A percentile compares a stretch with the other conserved stretches of the same genome.
Conservation (phyloP, 2,797 vertebrate genomes). For the Dendrocincla fuliginosa region DNA sequence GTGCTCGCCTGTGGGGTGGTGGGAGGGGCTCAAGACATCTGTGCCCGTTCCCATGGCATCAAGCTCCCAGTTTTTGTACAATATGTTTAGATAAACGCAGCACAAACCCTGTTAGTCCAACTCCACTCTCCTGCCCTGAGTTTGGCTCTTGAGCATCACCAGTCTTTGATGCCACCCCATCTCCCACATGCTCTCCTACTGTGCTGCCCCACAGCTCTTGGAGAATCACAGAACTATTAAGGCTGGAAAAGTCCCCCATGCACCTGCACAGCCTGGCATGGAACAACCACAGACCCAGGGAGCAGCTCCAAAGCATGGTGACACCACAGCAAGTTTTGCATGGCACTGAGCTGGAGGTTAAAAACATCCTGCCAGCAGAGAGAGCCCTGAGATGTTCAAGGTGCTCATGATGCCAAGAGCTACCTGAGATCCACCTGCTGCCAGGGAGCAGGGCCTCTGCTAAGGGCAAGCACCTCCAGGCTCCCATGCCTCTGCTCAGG, state of each 20-base stretch:
- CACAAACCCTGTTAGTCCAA: neutral
- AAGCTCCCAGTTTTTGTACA: neutral
- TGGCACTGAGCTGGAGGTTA: neutral
- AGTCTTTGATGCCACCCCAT: rapidly evolving
- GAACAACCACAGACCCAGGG: rapidly evolving
- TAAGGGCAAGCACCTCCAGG: neutral
- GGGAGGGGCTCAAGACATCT: neutral
- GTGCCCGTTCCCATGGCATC: neutral
- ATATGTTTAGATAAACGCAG: neutral
- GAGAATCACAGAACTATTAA: neutral
- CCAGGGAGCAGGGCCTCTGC: neutral
- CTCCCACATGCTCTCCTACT: rapidly evolving
- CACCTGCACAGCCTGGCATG: neutral
- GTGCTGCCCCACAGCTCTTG: neutral
- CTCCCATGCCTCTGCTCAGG: neutral
- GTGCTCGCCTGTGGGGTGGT: rapidly evolving
- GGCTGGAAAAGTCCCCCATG: neutral
- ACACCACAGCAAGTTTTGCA: neutral
- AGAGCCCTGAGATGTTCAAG: neutral
- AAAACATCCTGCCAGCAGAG: neutral
- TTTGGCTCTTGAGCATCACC: neutral
- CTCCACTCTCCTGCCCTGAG: neutral
- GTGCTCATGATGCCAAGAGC: neutral
- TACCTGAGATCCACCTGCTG: neutral
- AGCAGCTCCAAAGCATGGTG: rapidly evolving